Base-by-base conservation (phyloP, 1,140 invertebrate genomes). In the Brevipalpus yothersi region DNA sequence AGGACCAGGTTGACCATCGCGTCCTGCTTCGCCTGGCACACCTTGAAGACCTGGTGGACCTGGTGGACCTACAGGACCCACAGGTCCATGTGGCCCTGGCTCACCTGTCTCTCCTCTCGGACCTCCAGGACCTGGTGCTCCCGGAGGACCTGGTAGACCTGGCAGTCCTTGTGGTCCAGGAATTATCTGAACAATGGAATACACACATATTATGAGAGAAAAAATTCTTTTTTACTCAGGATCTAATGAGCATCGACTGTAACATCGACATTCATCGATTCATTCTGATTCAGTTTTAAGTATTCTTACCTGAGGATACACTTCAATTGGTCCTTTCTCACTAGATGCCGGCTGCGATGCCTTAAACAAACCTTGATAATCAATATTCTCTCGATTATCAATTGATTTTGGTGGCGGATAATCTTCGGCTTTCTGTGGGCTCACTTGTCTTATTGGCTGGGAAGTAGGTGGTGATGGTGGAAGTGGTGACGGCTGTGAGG, bases 81-180 rank as follows among this genome's bases (percentile, higher is more conserved):
- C 15, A 19, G 61, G 62, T n/a, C 82, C 84, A 60, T 71, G 69
- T 65, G 80, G 76, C 61, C 85, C 85, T 8, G 72, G 71, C 1
- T 72, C 78, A 10, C 84, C 85, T 7, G 73, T 65, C 2, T 63
- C 23, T 15, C 72, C 76, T 57, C 78, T 76, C 60, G 75, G 73
- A 40, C 79, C 75, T 45, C 82, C 82, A 57, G 76, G 74, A 0
- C 84, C 85, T 7, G 82, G 79, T 53, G 77, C 75, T 59, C 85
- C 85, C 64, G 79, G 79, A 4, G 68, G 65, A n/a, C 75, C 75
- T 39, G 68, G 66, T 11, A 59, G 63, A 21, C 64, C 64, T 58
- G 53, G 69, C 13, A 65, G 58, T 17, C 66, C 68, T 7, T 69
- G 12, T 42, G 39, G 53, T 41, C 65, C 45, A 15, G 31, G 31